phyloP scores from a whole-genome alignment of 2,113 vertebrate genomes.

The Patagioenas fasciata region DNA sequence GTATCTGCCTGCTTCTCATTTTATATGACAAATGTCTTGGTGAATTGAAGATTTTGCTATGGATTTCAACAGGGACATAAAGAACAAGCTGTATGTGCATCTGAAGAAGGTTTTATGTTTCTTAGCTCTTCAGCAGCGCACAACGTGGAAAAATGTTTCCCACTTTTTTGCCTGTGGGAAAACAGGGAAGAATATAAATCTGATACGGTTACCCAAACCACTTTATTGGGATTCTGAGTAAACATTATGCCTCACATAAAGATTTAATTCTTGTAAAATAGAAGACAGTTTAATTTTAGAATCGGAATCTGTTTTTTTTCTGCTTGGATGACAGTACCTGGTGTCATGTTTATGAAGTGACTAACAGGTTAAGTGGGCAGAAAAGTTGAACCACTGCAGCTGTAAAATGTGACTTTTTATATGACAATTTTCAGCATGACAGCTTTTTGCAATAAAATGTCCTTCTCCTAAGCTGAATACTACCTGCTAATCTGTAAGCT shows the following conservation, averaged over 20 bases:
- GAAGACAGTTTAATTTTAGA: neutral
- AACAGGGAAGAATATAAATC: neutral
- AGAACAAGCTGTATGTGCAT: neutral
- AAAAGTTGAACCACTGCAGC: neutral
- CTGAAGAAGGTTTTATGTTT: neutral
- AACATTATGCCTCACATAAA: neutral
- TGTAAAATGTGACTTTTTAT: neutral
- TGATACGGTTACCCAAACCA: neutral
- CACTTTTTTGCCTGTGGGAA: neutral
- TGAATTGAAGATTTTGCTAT: neutral
- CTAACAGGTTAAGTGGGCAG: neutral
- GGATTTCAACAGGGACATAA: neutral
- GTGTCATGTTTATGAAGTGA: constrained; percentile 1
- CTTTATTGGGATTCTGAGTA: neutral
- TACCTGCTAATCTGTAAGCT: neutral
- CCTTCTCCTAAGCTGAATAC: neutral
- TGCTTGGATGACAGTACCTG: neutral
- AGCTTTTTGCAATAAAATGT: neutral
- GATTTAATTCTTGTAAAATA: neutral
- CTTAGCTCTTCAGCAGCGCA: neutral
- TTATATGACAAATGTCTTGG: neutral
- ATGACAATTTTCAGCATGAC: neutral
- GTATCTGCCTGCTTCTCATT: neutral
- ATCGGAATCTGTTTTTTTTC: neutral
- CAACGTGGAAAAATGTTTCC: neutral